phyloP scores from a whole-genome alignment of 2,113 vertebrate species.

The Alligator sinensis region DNA sequence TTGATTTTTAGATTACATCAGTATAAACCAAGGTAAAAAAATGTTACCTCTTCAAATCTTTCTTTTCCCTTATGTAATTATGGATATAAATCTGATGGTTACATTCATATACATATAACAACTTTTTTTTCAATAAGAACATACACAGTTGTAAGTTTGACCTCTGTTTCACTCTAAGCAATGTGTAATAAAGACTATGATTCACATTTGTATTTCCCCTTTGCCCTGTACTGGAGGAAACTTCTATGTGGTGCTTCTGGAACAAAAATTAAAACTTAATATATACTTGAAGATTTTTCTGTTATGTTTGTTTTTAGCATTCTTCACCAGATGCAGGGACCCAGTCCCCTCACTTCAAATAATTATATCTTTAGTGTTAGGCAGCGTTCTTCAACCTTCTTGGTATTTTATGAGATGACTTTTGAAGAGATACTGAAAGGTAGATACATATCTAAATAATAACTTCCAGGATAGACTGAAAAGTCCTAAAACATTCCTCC shows the following conservation, averaged over 20 bases:
- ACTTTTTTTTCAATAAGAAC: not conserved
- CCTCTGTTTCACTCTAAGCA: not conserved
- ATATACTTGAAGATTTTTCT: not conserved
- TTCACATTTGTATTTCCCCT: not conserved
- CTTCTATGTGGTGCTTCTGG: not conserved
- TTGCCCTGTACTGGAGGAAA: not conserved
- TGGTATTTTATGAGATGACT: not conserved
- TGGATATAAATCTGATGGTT: not conserved
- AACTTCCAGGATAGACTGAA: not conserved
- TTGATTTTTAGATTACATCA: not conserved
- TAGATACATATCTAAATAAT: not conserved
- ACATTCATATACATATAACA: not conserved
- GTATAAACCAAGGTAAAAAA: not conserved
- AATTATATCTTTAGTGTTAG: not conserved
- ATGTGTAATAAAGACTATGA: not conserved
- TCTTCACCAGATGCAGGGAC: not conserved
- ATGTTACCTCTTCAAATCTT: not conserved
- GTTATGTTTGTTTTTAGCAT: not conserved
- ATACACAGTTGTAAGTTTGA: not conserved
- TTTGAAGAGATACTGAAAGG: not conserved
- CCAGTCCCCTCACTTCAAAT: not conserved
- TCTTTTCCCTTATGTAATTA: not conserved
- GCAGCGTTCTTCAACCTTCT: not conserved
- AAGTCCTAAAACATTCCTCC: not conserved
- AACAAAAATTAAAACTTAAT: not conserved